These are phyloP conservation scores for Drosophila anomalata DNA, from an alignment of 2,888 invertebrate species.

Conservation along the genomic window DNA sequence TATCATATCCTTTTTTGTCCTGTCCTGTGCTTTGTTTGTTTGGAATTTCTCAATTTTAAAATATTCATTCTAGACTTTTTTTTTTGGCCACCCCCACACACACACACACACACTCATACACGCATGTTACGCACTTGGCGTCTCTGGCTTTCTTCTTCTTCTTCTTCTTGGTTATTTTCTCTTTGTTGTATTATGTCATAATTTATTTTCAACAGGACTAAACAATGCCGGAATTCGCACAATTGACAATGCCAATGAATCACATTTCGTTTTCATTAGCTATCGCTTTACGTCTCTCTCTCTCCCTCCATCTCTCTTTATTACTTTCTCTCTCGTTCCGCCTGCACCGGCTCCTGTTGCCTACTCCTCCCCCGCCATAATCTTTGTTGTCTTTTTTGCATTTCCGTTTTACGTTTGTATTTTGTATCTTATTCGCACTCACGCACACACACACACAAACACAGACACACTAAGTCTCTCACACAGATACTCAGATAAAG, in stretches of 20 bases:
- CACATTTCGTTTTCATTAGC: constrained; percentile 63
- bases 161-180: constrained; percentile 11
- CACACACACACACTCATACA: constrained; percentile 2
- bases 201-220: constrained; percentile 71
- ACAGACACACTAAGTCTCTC: constrained; percentile 1
- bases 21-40: constrained; percentile 46
- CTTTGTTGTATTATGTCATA: constrained; percentile 71
- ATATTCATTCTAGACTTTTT: constrained; percentile 61
- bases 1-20: constrained; percentile 53
- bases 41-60: constrained; percentile 64
- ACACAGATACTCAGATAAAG: constrained; percentile 9
- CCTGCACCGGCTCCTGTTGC: constrained; percentile 76
- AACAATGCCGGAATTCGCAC: constrained; percentile 69
- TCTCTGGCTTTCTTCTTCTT: constrained; percentile 26
- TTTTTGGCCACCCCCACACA: constrained; percentile 23
- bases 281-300: neutral
- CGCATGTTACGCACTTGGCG: constrained; percentile 28
- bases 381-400: constrained; percentile 73
- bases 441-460: constrained; percentile 2
- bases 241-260: constrained; percentile 57
- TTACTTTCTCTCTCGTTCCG: constrained; percentile 34
- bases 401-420: constrained; percentile 69
- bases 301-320: constrained; percentile 2
- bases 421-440: constrained; percentile 43
- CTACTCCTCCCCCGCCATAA: constrained; percentile 41